Evolutionary conservation across 2,888 invertebrate species (phyloP), one percentile per base, ranked within the genome.

Genomic region (Carabus problematicus): DNA sequence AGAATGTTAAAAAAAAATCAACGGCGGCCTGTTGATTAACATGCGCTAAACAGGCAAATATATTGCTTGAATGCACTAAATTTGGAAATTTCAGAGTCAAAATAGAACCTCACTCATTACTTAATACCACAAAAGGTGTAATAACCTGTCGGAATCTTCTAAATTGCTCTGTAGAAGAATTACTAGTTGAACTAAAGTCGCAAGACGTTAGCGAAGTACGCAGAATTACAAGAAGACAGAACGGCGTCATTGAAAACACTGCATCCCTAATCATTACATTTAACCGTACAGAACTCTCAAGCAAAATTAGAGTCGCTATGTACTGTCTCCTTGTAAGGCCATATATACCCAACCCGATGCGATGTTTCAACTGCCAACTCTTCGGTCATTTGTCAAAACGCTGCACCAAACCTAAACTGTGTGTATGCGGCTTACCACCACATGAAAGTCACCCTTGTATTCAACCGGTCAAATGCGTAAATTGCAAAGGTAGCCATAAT

Each of bases 331-430:
- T n/a, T n/a, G n/a, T n/a, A n/a, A n/a, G n/a, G n/a, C n/a, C n/a
- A n/a, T n/a, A n/a, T n/a, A n/a, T n/a, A n/a, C n/a, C n/a, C 11
- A 47, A n/a, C n/a, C n/a, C n/a, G n/a, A n/a, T n/a, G n/a, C n/a
- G n/a, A n/a, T n/a, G n/a, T n/a, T n/a, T 42, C 7, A 71, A 71
- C 45, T n/a, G n/a, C n/a, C n/a, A n/a, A n/a, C n/a, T n/a, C n/a
- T n/a, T n/a, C n/a, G 72, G 71, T 0, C 73, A 72, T 58, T 16
- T 66, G 1, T 49, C 73, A 0, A 0, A 18, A 8, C 61, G 42
- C 11, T 72, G 72, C 18, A 49, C 16, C 0, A 52, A 66, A n/a
- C n/a, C n/a, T n/a, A n/a, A 42, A 66, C 63, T 72, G 71, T n/a
- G n/a, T 61, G 19, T 70, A 7, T 72, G 73, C 59, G 72, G 72